Evolutionary conservation across 2,797 vertebrate species (phyloP), one percentile per base, ranked within the genome.

Genomic region (Anableps anableps): DNA sequence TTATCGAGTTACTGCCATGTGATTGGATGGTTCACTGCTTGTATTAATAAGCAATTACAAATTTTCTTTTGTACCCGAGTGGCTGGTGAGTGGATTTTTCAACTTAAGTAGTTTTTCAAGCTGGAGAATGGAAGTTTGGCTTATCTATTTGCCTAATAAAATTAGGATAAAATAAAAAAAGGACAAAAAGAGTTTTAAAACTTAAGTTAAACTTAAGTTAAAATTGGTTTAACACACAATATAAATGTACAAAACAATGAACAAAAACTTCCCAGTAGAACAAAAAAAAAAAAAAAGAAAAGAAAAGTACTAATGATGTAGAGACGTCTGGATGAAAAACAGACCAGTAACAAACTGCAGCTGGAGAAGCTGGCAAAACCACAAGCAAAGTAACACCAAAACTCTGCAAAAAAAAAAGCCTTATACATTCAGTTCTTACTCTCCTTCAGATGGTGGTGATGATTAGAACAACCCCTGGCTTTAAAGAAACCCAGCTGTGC

Each of bases 401-500:
- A 74, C 5, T 50, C 41, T n/a, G 4, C 38, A 48, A 38, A 72
- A 64, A 43, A 48, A 38, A 72, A 64, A 43, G 47, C 58, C 19
- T 50, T 51, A 77, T 21, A 64, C 75, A 84, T 76, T 66, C n/a
- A 53, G 60, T 75, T 43, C 73, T 75, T 48, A 60, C 43, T 29
- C 55, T 64, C 16, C 41, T 55, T 85, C 80, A 47, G n/a, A 47
- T 71, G 43, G 43, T 13, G 16, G 64, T 48, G 50, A 21, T 29
- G 55, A 76, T 16, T 75, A 81, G 62, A 74, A 68, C 76, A 58
- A 72, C 55, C 78, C 45, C 41, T 26, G 23, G 55, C 62, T 70
- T 74, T 83, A 66, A 77, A 81, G 73, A 83, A 51, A 55, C 74
- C 43, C 80, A 82, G 83, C 80, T 87, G 83, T 62, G 80, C 74